These are phyloP conservation scores for Pterostichus madidus DNA, from an alignment of 2,888 invertebrate genomes.

Conservation along the genomic window DNA sequence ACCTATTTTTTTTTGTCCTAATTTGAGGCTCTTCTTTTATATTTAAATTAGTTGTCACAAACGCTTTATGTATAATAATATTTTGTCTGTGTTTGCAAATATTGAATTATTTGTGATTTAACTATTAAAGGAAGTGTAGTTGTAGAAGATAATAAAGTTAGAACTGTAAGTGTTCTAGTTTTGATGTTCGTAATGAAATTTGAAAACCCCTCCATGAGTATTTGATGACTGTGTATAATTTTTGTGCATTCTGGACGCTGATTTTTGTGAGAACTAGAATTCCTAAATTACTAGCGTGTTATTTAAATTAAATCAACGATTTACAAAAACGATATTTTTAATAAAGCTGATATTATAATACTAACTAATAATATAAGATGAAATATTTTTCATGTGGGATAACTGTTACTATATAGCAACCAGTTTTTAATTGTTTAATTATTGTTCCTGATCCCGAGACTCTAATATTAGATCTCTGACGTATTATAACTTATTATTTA, in stretches of 20 bases:
- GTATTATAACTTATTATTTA: constrained; percentile 52
- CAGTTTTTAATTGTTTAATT: constrained; percentile 39
- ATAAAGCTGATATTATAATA: constrained; percentile 23
- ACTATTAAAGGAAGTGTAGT: too few relatives aligned
- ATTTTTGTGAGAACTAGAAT: not conserved
- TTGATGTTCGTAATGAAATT: too few relatives aligned
- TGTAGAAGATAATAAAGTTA: too few relatives aligned
- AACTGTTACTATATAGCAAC: constrained; percentile 10
- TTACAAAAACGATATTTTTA: constrained; percentile 40
- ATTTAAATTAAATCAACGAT: constrained; percentile 13
- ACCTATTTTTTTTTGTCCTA: too few relatives aligned
- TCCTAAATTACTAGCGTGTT: not conserved
- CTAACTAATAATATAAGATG: constrained; percentile 36
- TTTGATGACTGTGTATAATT: not conserved
- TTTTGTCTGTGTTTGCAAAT: too few relatives aligned
- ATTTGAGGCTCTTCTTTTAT: too few relatives aligned
- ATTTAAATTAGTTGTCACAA: too few relatives aligned
- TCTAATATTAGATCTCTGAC: constrained; percentile 46
- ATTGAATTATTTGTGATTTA: too few relatives aligned
- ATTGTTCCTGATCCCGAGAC: constrained; percentile 52
- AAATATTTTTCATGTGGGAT: constrained; percentile 42
- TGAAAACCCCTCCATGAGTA: not conserved
- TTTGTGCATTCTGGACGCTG: not conserved
- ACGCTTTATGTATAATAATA: too few relatives aligned
- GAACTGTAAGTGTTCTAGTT: too few relatives aligned